Conservation (phyloP, 2,113 vertebrate species). For the Hucho hucho region DNA sequence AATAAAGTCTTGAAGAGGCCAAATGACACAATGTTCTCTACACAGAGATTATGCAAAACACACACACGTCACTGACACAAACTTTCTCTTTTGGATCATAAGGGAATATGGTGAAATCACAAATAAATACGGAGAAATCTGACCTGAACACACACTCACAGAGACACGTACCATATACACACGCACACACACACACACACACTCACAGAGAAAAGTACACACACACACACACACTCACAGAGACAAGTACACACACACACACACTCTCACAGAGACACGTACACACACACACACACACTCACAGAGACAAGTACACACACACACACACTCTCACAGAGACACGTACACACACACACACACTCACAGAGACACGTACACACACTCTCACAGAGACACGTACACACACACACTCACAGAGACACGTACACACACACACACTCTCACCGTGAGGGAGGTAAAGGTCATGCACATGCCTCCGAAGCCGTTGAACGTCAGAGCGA, state of each 20-base stretch:
- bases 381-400: constrained; percentile 62
- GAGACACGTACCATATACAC: no score
- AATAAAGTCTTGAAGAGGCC: neutral
- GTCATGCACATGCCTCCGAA: constrained; percentile 92
- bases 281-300: no score
- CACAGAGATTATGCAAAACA: neutral
- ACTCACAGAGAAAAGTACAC: no score
- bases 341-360: neutral
- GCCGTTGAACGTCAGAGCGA: constrained; percentile 83
- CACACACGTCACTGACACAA: no score
- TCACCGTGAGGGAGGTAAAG: constrained; percentile 75
- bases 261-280: neutral
- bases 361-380: constrained; percentile 45
- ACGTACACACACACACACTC: constrained; percentile 67
- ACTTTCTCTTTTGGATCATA: no score
- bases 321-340: neutral
- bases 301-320: neutral
- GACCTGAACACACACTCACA: no score
- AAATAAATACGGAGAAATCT: no score
- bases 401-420: no score
- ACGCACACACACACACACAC: no score
- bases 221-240: neutral
- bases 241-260: neutral
- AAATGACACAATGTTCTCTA: neutral
- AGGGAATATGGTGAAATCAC: no score